Evolutionary conservation across 1,140 invertebrate species (phyloP), one percentile per base, ranked within the genome.

Genomic region (Cataglyphis hispanica): DNA sequence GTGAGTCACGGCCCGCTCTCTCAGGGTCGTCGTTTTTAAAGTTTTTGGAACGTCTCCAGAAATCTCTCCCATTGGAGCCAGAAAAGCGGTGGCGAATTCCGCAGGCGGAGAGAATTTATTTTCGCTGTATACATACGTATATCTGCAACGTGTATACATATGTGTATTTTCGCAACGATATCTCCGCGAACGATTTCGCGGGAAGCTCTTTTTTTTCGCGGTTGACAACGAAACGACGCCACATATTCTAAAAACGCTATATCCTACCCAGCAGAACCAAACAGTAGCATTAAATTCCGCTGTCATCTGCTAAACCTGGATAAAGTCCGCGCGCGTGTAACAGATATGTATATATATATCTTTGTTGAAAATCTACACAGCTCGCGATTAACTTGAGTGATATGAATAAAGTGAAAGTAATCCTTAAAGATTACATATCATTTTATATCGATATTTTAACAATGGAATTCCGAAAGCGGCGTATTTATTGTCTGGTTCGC

Each of bases 31-130:
- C 69, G 77, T 90, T 91, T 90, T 89, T 90, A 88, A 91, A 84
- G 84, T 90, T 34, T 53, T 83, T 91, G 89, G 89, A 91, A 84
- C 63, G 66, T 27, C 69, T 91, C 89, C 89, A 91, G 85, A 69
- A 76, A 85, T 86, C 76, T 86, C 76, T 7, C 53, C 13, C 69
- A 66, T 56, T 16, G 56, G 19, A n/a, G 60, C 76, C 76, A 86
- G 86, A 75, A 77, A 85, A 89, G 27, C 61, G 56, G 4, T 53
- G 74, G 74, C 86, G 64, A n/a, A 87, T 88, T 81, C 64, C 86
- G 63, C 84, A 31, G 19, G 63, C 70, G 58, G 74, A 60, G 74
- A 60, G 70, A 86, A 91, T 88, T 90, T 91, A 91, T 91, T 91
- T 90, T 91, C 75, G 88, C 70, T 72, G n/a, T 50, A 50, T 22